These are phyloP conservation scores for Silurus meridionalis DNA, from an alignment of 2,113 vertebrate genomes.

Conservation along the genomic window DNA sequence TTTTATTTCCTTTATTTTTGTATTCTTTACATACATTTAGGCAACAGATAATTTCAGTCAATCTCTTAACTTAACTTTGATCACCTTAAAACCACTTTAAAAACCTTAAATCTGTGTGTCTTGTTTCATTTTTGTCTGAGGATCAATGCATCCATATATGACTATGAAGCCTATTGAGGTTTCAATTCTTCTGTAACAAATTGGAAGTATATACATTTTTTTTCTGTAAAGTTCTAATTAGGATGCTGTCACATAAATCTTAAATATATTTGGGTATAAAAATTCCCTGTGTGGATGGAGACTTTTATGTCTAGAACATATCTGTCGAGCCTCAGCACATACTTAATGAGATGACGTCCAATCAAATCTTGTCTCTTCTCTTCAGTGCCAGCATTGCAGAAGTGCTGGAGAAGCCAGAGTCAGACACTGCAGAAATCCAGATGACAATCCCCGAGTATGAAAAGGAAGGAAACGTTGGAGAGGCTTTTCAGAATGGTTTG, in stretches of 20 bases:
- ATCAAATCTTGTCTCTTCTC: background rate
- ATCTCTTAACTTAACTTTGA: too few relatives aligned
- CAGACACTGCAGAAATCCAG: background rate
- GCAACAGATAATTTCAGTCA: background rate
- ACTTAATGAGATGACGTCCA: background rate
- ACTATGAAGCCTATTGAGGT: background rate
- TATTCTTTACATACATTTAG: background rate
- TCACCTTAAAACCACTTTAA: background rate
- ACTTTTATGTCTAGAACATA: background rate
- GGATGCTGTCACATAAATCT: background rate
- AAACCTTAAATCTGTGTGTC: too few relatives aligned
- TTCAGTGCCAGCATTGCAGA: conserved; percentile 28
- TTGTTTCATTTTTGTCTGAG: background rate
- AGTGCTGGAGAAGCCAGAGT: conserved; percentile 15
- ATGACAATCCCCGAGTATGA: background rate
- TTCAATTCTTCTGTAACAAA: too few relatives aligned
- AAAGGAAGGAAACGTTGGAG: background rate
- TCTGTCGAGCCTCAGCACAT: background rate
- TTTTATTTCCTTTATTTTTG: background rate
- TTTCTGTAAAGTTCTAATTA: background rate
- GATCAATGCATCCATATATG: background rate
- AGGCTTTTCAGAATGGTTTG: conserved; percentile 28
- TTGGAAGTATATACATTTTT: background rate
- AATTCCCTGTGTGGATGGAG: background rate
- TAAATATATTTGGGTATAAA: background rate